A percentile compares a stretch with the other conserved stretches of the same genome.
Evolutionary conservation across 2,113 vertebrate species (phyloP).

Genomic region (Nesoenas mayeri): DNA sequence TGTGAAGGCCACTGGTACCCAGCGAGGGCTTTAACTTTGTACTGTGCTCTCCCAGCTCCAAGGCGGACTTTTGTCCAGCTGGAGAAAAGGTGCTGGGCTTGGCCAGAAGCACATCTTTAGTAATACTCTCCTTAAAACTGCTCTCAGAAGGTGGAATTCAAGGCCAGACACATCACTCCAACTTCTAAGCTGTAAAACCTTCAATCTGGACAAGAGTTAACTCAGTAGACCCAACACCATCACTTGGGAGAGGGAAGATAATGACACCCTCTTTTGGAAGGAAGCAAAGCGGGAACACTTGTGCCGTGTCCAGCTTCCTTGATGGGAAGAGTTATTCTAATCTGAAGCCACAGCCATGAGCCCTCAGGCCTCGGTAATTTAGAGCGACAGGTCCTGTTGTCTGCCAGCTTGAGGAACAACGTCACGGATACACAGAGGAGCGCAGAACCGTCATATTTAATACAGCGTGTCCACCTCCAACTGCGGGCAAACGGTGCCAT

Average conservation of each 20-base stretch:
- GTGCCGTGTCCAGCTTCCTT: neutral
- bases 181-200: neutral
- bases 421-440: neutral
- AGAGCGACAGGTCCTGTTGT: neutral
- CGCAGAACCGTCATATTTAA: neutral
- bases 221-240: fast-evolving
- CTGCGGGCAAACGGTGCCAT: neutral
- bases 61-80: neutral
- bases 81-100: neutral
- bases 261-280: neutral
- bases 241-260: neutral
- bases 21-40: neutral
- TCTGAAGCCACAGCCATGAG: neutral
- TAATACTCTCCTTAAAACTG: neutral
- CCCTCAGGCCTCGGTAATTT: neutral
- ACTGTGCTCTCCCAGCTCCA: neutral
- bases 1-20: neutral
- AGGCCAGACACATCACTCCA: neutral
- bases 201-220: neutral
- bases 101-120: neutral
- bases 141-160: neutral
- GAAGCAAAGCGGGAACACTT: neutral
- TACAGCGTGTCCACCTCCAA: neutral
- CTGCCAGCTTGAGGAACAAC: neutral
- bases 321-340: neutral